These are phyloP conservation scores for Poeciliopsis turneri DNA, from an alignment of 2,797 vertebrate species.

Conservation along the genomic window DNA sequence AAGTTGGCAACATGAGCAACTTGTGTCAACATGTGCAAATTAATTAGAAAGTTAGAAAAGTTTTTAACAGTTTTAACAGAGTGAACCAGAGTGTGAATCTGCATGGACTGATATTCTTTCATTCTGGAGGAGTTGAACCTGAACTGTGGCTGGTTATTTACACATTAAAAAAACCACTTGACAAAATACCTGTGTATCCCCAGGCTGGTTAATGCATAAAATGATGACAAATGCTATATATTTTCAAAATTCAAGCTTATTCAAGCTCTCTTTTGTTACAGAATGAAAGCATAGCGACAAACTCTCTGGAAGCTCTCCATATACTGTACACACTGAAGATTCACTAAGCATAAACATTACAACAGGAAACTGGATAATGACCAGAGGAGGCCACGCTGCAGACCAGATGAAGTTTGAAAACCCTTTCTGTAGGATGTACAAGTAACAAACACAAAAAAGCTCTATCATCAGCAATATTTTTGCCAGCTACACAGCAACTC, in stretches of 20 bases:
- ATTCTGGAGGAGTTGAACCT: not conserved
- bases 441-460: constrained; percentile 8
- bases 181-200: not conserved
- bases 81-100: too few relatives aligned
- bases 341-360: constrained; percentile 32
- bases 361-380: constrained; percentile 49
- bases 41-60: not conserved
- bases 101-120: not conserved
- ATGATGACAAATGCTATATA: not conserved
- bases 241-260: not conserved
- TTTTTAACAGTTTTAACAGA: not conserved
- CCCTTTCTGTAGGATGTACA: constrained; percentile 35
- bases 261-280: not conserved
- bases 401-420: constrained; percentile 16
- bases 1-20: not conserved
- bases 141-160: not conserved
- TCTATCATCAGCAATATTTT: constrained; percentile 15
- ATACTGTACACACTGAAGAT: constrained; percentile 16
- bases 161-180: not conserved
- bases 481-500: constrained; percentile 21
- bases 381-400: constrained; percentile 40
- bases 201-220: not conserved
- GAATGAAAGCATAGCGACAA: constrained; percentile 3
- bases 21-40: not conserved
- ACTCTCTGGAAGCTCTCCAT: constrained; percentile 32